A percentile compares a stretch with the other conserved stretches of the same genome.
These are phyloP conservation scores for Ranitomeya imitator DNA, from an alignment of 2,113 vertebrate genomes.

Conservation along the genomic window DNA sequence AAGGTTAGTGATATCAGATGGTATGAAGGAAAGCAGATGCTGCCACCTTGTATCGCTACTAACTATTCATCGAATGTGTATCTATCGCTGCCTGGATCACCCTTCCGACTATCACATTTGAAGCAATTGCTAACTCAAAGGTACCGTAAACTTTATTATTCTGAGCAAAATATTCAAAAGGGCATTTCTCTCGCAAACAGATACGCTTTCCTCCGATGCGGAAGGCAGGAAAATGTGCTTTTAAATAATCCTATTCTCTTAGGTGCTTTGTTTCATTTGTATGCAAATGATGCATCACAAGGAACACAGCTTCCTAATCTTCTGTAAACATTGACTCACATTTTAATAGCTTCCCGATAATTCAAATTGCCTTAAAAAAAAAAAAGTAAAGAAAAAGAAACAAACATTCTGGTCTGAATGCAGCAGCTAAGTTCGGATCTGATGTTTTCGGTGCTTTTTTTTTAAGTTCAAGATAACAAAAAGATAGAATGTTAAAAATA, in stretches of 20 bases:
- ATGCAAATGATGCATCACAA: conserved; percentile 49
- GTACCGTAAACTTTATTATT: conserved; percentile 36
- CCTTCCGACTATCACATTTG: neutral
- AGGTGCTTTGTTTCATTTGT: conserved; percentile 49
- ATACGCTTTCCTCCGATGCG: neutral
- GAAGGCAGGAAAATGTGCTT: conserved; percentile 10
- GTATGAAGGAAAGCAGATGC: conserved; percentile 68
- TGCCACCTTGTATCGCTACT: conserved; percentile 57
- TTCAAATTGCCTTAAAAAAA: conserved; percentile 50
- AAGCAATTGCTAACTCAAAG: conserved; percentile 1
- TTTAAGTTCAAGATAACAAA: neutral
- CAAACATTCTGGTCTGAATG: conserved; percentile 19
- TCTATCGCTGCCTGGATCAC: conserved; percentile 7
- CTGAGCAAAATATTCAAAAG: conserved; percentile 39
- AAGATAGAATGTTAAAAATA: neutral
- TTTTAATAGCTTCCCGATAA: conserved; percentile 54
- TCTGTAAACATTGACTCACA: conserved; percentile 50
- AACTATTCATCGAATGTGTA: conserved; percentile 61
- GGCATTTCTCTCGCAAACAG: conserved; percentile 2
- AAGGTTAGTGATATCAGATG: conserved; percentile 67
- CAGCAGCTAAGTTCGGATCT: conserved; percentile 8
- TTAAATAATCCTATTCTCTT: conserved; percentile 46
- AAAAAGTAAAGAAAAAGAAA: conserved; percentile 12
- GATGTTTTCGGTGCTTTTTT: neutral
- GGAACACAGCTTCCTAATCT: conserved; percentile 50